Conservation (phyloP, 2,113 vertebrate species). For the Strix aluco region DNA sequence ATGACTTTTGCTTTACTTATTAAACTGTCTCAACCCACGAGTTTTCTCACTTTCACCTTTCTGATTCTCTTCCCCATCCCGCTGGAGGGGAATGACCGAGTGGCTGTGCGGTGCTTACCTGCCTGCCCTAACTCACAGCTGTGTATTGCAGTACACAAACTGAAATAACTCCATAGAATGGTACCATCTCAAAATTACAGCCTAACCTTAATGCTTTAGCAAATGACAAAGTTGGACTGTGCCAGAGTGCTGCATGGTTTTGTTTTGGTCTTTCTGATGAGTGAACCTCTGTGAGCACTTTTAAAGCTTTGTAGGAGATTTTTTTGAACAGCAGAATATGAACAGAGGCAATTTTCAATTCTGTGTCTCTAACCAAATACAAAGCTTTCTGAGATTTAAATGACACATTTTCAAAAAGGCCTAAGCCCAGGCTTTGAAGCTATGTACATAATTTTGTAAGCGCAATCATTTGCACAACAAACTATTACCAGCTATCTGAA, state of each 20-base stretch:
- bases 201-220: neutral
- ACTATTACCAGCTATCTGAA: constrained; percentile 65
- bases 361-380: constrained; percentile 35
- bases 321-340: constrained; percentile 4
- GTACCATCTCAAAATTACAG: neutral
- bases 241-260: neutral
- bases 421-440: constrained; percentile 42
- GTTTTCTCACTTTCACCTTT: neutral
- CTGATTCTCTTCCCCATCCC: neutral
- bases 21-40: neutral
- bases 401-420: constrained; percentile 36
- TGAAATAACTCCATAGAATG: neutral
- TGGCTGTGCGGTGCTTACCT: accelerated
- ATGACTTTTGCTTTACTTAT: neutral
- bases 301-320: constrained; percentile 5
- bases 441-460: constrained; percentile 28
- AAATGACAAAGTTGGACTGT: neutral
- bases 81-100: accelerated
- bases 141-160: neutral
- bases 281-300: neutral
- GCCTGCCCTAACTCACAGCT: neutral
- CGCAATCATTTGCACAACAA: constrained; percentile 52
- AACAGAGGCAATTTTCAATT: constrained; percentile 48
- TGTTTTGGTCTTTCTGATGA: constrained; percentile 8
- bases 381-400: constrained; percentile 53